Percentiles rank a stretch among this genome's conserved stretches.
Conservation (phyloP, 2,113 vertebrate genomes). For the Numenius arquata region DNA sequence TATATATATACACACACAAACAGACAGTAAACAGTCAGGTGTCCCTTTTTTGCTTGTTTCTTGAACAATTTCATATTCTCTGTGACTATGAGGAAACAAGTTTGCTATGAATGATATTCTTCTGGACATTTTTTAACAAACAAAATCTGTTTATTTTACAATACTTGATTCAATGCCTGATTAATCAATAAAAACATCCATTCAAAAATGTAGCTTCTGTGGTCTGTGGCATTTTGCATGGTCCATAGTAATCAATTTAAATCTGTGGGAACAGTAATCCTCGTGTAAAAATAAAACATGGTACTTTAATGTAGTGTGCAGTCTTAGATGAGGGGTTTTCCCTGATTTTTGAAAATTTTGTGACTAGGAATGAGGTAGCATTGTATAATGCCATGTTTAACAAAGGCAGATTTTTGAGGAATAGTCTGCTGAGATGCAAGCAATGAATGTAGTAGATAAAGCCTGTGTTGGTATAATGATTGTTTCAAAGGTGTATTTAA, state of each 20-base stretch:
- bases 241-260: conserved; percentile 5
- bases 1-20: not conserved
- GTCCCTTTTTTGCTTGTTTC: conserved; percentile 33
- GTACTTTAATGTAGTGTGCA: not conserved
- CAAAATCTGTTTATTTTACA: conserved; percentile 55
- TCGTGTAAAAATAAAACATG: not conserved
- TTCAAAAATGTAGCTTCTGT: conserved; percentile 40
- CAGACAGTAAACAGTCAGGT: conserved; percentile 12
- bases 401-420: not conserved
- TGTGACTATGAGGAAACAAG: conserved; percentile 23
- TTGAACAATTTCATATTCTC: conserved; percentile 4
- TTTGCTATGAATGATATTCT: conserved; percentile 34
- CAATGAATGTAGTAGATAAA: not conserved
- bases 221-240: conserved; percentile 51
- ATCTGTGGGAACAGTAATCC: not conserved
- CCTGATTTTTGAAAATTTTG: not conserved
- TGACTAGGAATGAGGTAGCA: not conserved
- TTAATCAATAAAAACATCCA: conserved; percentile 53
- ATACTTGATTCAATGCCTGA: conserved; percentile 46
- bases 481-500: not conserved
- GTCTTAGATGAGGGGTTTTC: not conserved
- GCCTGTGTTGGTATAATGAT: not conserved
- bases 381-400: not conserved
- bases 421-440: not conserved
- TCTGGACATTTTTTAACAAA: conserved; percentile 19